These are phyloP conservation scores for Bombus picipes DNA, from an alignment of 1,140 invertebrate genomes.

Conservation along the genomic window DNA sequence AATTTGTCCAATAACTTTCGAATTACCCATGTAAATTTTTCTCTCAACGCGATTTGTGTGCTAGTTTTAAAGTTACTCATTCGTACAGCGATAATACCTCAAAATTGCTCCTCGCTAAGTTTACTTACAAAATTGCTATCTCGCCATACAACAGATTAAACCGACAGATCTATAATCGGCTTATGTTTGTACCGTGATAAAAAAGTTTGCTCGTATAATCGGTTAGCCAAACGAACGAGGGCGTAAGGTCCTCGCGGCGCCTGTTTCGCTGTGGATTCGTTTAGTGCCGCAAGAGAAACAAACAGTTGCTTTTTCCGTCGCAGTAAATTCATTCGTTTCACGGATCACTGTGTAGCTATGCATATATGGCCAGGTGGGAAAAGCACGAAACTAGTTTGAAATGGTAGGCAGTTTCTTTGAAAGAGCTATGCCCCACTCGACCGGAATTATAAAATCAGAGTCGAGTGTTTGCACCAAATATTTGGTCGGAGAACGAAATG, in stretches of 20 bases:
- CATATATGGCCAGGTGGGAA: neutral
- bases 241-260: neutral
- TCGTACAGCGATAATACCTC: neutral
- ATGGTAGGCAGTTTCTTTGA: neutral
- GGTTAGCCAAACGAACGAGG: constrained; percentile 22
- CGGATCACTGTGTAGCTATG: neutral
- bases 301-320: neutral
- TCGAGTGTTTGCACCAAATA: constrained; percentile 27
- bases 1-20: neutral
- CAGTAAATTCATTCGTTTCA: neutral
- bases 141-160: neutral
- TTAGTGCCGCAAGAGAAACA: neutral
- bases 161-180: constrained; percentile 34
- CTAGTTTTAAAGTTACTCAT: neutral
- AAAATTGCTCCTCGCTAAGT: neutral
- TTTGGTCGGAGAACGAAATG: neutral
- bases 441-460: constrained; percentile 20
- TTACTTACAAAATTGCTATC: neutral
- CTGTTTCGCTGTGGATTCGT: neutral
- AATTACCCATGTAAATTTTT: neutral
- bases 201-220: constrained; percentile 15
- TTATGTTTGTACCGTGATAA: constrained; percentile 34
- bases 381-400: neutral
- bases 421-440: neutral
- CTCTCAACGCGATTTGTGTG: neutral